Evolutionary conservation across 2,797 vertebrate genomes (phyloP).

Genomic region (Sternotherus odoratus): DNA sequence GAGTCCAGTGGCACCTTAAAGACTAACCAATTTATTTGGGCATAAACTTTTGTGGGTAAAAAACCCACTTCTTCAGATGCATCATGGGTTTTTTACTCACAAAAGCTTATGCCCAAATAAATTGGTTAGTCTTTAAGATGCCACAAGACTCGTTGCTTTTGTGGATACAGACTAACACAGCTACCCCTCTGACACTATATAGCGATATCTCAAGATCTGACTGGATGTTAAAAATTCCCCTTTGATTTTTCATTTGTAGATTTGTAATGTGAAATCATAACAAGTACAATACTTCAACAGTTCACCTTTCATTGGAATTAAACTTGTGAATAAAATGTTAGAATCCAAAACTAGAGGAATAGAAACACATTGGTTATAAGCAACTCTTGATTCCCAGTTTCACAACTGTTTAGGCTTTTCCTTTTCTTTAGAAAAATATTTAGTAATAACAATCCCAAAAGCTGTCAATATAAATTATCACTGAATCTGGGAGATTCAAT

Average conservation of each 20-base stretch:
- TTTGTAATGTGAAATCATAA: neutral
- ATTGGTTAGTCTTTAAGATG: no score
- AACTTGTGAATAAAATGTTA: constrained; percentile 44
- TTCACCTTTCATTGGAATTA: constrained; percentile 45
- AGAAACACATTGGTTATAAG: constrained; percentile 16
- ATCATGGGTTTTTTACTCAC: no score
- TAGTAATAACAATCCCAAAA: neutral
- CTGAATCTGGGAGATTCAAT: neutral
- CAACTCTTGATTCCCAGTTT: neutral
- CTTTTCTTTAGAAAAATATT: neutral
- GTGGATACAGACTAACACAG: no score
- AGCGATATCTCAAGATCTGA: constrained; percentile 17
- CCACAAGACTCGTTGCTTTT: no score
- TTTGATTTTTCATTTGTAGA: constrained; percentile 22
- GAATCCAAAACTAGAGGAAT: neutral
- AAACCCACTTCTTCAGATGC: no score
- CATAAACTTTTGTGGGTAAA: no score
- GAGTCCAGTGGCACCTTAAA: no score
- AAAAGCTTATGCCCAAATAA: no score
- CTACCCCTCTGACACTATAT: neutral
- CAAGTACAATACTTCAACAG: neutral
- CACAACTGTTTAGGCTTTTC: neutral
- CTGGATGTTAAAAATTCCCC: neutral
- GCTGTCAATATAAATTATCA: neutral
- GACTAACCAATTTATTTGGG: no score